phyloP scores from a whole-genome alignment of 2,113 vertebrate genomes.

The Psilopsiagon aymara region DNA sequence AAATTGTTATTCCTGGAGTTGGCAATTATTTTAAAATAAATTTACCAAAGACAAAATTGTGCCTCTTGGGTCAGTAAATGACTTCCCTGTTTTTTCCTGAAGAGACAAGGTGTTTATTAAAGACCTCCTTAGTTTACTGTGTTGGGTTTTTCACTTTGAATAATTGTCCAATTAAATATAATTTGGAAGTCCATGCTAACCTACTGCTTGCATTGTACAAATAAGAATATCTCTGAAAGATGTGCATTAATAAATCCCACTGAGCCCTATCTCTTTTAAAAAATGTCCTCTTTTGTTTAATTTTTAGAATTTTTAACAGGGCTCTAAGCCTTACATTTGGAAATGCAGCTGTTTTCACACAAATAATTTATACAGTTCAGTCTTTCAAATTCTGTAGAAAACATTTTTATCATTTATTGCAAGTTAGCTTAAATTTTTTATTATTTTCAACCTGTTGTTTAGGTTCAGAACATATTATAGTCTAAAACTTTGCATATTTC shows the following conservation, averaged over 20 bases:
- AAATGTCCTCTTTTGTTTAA: conserved; percentile 88
- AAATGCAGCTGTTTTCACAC: conserved; percentile 78
- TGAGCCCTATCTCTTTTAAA: conserved; percentile 91
- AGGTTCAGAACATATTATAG: neutral
- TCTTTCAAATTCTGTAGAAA: conserved; percentile 49
- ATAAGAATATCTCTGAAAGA: conserved; percentile 88
- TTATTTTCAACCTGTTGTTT: conserved; percentile 23
- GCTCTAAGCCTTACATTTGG: conserved; percentile 85
- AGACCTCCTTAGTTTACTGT: conserved; percentile 93
- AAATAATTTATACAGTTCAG: conserved; percentile 86
- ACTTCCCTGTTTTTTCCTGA: conserved; percentile 98
- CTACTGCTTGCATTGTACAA: conserved; percentile 88
- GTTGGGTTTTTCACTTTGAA: conserved; percentile 98
- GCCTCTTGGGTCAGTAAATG: conserved; percentile 98
- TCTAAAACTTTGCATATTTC: conserved; percentile 12
- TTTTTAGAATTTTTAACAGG: conserved; percentile 87
- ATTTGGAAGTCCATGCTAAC: conserved; percentile 95
- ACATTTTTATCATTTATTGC: conserved; percentile 48
- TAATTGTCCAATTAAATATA: conserved; percentile 99
- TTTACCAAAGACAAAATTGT: conserved; percentile 93
- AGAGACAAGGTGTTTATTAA: conserved; percentile 99
- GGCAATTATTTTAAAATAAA: conserved; percentile 99
- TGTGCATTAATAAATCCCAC: conserved; percentile 98
- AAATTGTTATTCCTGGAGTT: conserved; percentile 90
- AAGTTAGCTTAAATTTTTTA: neutral